Conservation (phyloP, 2,797 vertebrate genomes). For the Tarsius wallacei region DNA sequence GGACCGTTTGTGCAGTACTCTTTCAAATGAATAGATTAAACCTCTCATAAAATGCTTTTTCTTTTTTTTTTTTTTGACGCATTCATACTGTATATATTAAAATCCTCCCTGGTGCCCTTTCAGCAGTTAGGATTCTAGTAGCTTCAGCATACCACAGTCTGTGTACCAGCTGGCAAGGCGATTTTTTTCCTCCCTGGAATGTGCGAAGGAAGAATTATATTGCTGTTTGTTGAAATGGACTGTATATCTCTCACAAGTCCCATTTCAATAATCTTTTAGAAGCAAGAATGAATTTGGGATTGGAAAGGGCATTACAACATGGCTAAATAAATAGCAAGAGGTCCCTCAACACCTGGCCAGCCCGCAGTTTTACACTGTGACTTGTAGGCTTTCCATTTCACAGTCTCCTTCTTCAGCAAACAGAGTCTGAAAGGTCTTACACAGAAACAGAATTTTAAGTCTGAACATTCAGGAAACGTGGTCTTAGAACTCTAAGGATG, state of each 20-base stretch:
- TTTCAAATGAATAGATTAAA: slow-evolving; percentile 73
- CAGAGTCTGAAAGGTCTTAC: slow-evolving; percentile 70
- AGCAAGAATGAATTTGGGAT: slow-evolving; percentile 75
- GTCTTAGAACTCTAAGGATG: not conserved
- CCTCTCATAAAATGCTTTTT: not conserved
- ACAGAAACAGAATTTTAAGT: slow-evolving; percentile 73
- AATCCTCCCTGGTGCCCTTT: slow-evolving; percentile 62
- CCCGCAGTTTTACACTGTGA: slow-evolving; percentile 27
- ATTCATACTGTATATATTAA: not conserved
- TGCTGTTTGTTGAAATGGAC: slow-evolving; percentile 76
- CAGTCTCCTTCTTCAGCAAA: slow-evolving; percentile 67
- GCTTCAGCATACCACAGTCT: not conserved
- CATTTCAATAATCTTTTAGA: slow-evolving; percentile 77
- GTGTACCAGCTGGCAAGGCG: not conserved
- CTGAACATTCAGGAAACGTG: not conserved
- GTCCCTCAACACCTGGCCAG: slow-evolving; percentile 54
- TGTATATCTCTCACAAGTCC: slow-evolving; percentile 74
- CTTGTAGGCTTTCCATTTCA: slow-evolving; percentile 62
- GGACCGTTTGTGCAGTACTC: fast-evolving
- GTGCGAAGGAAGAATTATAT: slow-evolving; percentile 71
- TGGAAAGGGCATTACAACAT: slow-evolving; percentile 71
- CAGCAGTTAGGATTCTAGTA: slow-evolving; percentile 11
- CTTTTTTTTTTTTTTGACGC: not conserved
- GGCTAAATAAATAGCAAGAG: slow-evolving; percentile 68
- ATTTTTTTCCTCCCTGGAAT: slow-evolving; percentile 13